Evolutionary conservation across 2,797 vertebrate genomes (phyloP).

Genomic region (Bucorvus abyssinicus): DNA sequence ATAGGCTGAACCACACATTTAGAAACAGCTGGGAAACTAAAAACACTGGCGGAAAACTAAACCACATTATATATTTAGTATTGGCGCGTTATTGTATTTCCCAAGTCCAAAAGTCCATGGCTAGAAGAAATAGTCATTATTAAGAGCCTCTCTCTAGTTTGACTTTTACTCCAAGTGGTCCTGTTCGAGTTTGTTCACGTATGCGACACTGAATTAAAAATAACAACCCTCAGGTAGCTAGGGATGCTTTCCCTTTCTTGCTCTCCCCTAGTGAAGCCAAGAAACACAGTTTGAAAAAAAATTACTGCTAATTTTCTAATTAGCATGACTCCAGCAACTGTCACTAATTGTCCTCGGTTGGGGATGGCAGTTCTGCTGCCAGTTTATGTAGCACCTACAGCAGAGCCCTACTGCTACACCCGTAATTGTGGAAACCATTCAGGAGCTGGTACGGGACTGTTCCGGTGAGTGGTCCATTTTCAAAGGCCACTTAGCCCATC

Average conservation of each 20-base stretch:
- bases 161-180: background rate
- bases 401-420: fast-evolving
- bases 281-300: background rate
- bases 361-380: background rate
- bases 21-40: background rate
- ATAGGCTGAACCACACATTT: background rate
- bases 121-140: background rate
- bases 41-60: background rate
- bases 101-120: background rate
- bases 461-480: background rate
- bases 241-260: background rate
- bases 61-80: background rate
- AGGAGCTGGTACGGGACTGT: too few relatives aligned
- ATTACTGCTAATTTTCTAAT: background rate
- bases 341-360: background rate
- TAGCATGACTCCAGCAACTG: background rate
- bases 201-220: background rate
- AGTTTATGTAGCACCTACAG: background rate
- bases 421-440: background rate
- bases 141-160: background rate
- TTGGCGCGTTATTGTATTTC: background rate
- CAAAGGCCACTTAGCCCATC: background rate
- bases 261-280: background rate
- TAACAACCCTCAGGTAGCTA: background rate
- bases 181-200: background rate